Evolutionary conservation across 2,888 invertebrate genomes (phyloP), one percentile per base, ranked within the genome.

Genomic region (Cephus spinipes): DNA sequence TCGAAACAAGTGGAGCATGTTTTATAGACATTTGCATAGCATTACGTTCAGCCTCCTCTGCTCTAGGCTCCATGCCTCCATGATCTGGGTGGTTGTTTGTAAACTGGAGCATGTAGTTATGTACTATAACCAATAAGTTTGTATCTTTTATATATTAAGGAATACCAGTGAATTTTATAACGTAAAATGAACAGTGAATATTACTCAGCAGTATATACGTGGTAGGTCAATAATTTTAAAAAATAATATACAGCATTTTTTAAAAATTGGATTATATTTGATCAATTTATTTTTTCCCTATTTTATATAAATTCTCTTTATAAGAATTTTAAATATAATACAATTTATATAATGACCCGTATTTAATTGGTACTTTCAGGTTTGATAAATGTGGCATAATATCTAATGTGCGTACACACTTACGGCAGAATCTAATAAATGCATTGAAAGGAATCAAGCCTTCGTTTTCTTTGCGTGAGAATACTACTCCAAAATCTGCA

Each of bases 371-470:
- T 79, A 6, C 73, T 81, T 80, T 4, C 73, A 91, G 91, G 91
- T 91, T 91, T 79, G 91, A 91, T 68, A 90, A 87, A 82, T 88
- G 87, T 80, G 91, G 91, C 55, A 86, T 91, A 75, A 90, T 91
- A 86, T 90, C 91, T 12, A 89, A 90, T 77, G 85, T 91, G 55
- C 87, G 91, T 76, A 91, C 91, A 3, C 89, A 91, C 76, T 87
- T 91, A 33, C 89, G 91, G 31, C 89, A 90, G 74, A 91, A 90
- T 83, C 84, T 91, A 77, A 88, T 91, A 55, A 89, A 88, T 35
- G 90, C 90, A n/a, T 83, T 91, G 55, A 89, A 89, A 81, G 85
- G 80, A 68, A 90, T 87, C 81, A 89, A 90, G 74, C 79, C 85
- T 11, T 80, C 83, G 34, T 78, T 90, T 31, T 88, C 55, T 23